Conservation (phyloP, 2,113 vertebrate species). For the Cyanistes caeruleus region DNA sequence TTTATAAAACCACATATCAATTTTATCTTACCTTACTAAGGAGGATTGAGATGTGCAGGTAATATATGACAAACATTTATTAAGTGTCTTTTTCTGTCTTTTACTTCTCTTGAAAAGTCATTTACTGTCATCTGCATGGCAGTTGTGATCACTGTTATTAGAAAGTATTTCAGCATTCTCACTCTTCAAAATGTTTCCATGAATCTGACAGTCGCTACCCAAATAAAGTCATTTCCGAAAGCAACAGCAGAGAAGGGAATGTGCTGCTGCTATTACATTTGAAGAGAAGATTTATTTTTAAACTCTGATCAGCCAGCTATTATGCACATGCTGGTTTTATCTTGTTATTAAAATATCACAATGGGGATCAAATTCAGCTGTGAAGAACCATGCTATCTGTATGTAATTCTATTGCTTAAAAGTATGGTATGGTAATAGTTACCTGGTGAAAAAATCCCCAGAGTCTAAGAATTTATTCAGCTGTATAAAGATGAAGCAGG, state of each 20-base stretch:
- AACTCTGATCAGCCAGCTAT: constrained; percentile 9
- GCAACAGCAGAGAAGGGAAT: not conserved
- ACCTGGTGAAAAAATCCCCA: accelerated
- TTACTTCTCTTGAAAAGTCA: not conserved
- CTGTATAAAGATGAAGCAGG: not conserved
- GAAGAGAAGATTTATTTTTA: constrained; percentile 32
- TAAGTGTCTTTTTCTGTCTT: not conserved
- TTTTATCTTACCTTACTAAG: not conserved
- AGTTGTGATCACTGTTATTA: constrained; percentile 24
- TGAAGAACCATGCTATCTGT: not conserved
- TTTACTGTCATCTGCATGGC: constrained; percentile 29
- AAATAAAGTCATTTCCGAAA: constrained; percentile 40
- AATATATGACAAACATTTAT: not conserved
- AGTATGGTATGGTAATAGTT: not conserved
- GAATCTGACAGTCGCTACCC: constrained; percentile 41
- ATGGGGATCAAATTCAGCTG: constrained; percentile 4
- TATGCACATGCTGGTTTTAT: constrained; percentile 23
- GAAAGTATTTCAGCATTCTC: constrained; percentile 10
- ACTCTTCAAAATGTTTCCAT: constrained; percentile 21
- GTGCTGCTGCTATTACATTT: constrained; percentile 23
- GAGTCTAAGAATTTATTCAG: not conserved
- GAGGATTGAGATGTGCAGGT: not conserved
- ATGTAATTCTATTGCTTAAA: not conserved
- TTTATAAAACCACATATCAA: not conserved
- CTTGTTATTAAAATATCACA: constrained; percentile 56